Conservation (phyloP, 2,113 vertebrate species). For the Varanus salvator region DNA sequence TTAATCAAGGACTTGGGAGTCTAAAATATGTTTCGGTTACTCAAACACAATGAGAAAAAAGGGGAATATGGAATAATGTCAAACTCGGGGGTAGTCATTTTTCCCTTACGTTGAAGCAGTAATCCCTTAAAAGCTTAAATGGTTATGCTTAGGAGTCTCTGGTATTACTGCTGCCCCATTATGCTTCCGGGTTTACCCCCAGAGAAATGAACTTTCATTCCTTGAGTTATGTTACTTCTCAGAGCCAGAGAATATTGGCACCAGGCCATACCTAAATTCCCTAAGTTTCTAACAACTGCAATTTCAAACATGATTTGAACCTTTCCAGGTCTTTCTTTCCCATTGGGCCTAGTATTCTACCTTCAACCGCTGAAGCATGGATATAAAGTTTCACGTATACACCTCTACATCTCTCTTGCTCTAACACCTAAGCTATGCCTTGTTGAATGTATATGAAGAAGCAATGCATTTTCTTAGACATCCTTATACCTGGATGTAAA, state of each 20-base stretch:
- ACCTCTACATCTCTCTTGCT: background rate
- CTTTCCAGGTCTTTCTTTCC: constrained; percentile 12
- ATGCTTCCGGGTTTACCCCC: background rate
- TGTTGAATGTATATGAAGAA: background rate
- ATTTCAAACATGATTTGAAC: constrained; percentile 9
- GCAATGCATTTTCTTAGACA: background rate
- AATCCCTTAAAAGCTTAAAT: constrained; percentile 7
- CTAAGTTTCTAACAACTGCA: background rate
- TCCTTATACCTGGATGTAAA: background rate
- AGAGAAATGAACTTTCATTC: background rate
- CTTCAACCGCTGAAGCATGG: background rate
- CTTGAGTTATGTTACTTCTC: background rate
- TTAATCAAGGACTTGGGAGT: background rate
- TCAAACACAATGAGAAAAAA: constrained; percentile 8
- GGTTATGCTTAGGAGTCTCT: constrained; percentile 2
- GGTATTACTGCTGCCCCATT: background rate
- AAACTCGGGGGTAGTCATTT: background rate
- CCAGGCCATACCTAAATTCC: background rate
- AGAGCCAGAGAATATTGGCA: background rate
- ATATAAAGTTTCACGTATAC: background rate
- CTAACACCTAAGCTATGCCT: background rate
- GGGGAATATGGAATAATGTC: background rate
- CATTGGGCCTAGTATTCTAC: background rate
- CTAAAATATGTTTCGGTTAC: background rate
- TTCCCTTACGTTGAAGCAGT: background rate